Conservation (phyloP, 2,888 invertebrate genomes). For the Drosophila prostipennis region DNA sequence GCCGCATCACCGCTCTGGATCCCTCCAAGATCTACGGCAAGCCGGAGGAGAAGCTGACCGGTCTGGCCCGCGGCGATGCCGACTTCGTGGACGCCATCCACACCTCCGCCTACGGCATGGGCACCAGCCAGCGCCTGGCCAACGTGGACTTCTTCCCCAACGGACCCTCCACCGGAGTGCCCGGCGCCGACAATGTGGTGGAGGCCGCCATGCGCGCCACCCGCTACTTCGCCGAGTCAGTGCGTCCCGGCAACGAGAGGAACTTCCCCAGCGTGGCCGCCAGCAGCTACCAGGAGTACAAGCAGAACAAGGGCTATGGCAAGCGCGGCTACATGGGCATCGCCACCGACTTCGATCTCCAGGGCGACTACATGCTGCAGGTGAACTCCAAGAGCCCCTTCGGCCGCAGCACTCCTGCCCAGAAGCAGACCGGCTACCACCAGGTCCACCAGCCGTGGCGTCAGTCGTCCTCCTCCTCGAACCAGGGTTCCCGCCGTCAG, state of each 20-base stretch:
- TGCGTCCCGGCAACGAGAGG: conserved; percentile 80
- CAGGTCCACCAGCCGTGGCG: conserved; percentile 66
- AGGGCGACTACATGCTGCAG: conserved; percentile 82
- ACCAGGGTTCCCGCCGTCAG: conserved; percentile 39
- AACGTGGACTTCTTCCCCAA: conserved; percentile 83
- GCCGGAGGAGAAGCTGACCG: conserved; percentile 64
- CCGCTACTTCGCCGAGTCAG: conserved; percentile 82
- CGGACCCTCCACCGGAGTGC: conserved; percentile 70
- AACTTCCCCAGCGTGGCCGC: conserved; percentile 82
- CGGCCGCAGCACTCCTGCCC: conserved; percentile 76
- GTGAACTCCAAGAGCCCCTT: conserved; percentile 81
- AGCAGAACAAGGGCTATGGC: conserved; percentile 78
- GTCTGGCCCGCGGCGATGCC: conserved; percentile 82
- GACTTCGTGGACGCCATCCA: conserved; percentile 83
- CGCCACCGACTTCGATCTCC: conserved; percentile 65
- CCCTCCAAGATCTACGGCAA: conserved; percentile 74
- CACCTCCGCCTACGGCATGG: conserved; percentile 80
- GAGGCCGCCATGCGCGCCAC: conserved; percentile 81
- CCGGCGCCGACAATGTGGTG: conserved; percentile 79
- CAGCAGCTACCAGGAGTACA: conserved; percentile 77
- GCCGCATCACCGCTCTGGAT: conserved; percentile 83
- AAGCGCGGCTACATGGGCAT: conserved; percentile 82
- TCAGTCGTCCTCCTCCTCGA: conserved; percentile 22
- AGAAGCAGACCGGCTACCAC: conserved; percentile 70
- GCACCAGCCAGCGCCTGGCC: conserved; percentile 69